These are phyloP conservation scores for Benitochromis conjunctus DNA, from an alignment of 2,113 vertebrate species.

Conservation along the genomic window DNA sequence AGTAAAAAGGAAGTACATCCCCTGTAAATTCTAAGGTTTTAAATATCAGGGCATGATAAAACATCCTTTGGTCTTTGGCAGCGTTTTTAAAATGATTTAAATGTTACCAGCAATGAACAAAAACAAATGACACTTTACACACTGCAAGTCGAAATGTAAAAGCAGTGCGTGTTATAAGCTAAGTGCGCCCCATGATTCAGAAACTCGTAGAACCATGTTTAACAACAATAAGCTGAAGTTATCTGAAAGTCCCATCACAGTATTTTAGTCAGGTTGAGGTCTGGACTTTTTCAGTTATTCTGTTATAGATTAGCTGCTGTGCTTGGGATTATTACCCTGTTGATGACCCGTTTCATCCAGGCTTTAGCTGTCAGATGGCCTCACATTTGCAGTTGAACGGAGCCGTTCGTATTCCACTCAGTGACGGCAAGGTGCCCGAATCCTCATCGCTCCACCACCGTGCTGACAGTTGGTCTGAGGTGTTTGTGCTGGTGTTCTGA, in stretches of 20 bases:
- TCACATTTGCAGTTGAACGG: background rate
- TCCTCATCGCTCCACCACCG: background rate
- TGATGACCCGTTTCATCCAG: background rate
- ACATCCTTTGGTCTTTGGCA: background rate
- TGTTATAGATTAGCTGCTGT: background rate
- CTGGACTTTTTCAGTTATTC: background rate
- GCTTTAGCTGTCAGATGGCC: background rate
- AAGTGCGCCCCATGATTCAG: accelerated
- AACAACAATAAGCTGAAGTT: background rate
- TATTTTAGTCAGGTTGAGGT: background rate
- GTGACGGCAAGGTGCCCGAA: background rate
- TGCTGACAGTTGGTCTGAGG: background rate
- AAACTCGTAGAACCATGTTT: background rate
- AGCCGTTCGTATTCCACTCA: background rate
- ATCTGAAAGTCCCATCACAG: background rate
- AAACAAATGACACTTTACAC: background rate
- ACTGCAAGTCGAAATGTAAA: background rate
- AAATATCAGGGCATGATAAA: no score
- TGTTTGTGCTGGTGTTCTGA: background rate
- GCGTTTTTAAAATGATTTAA: background rate
- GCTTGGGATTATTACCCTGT: background rate
- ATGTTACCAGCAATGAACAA: background rate
- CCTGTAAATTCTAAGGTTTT: no score
- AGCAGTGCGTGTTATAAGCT: background rate
- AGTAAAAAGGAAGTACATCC: background rate